A percentile compares a stretch with the other conserved stretches of the same genome.
These are phyloP conservation scores for Pyrocephalus nanus DNA, from an alignment of 2,797 vertebrate species.

Conservation along the genomic window DNA sequence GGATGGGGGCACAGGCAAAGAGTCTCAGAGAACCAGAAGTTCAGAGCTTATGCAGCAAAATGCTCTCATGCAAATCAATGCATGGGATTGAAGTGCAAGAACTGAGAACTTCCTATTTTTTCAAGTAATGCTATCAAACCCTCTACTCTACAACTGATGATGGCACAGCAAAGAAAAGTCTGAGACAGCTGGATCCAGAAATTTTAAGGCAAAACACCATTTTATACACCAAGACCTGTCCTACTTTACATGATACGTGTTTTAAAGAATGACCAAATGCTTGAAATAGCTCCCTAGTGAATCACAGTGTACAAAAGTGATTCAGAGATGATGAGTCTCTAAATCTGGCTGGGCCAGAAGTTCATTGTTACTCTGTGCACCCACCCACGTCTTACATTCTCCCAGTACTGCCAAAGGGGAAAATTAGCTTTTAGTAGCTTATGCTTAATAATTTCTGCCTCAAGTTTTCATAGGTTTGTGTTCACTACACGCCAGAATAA, in stretches of 20 bases:
- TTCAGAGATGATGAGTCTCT: not conserved
- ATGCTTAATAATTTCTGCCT: not conserved
- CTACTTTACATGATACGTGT: accelerated
- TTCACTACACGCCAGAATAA: not conserved
- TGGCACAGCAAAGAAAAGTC: not conserved
- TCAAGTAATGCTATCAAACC: not conserved
- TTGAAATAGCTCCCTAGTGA: not conserved
- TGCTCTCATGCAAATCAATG: not conserved
- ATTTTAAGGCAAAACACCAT: not conserved
- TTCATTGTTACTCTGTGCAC: not conserved
- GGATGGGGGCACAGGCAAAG: not conserved
- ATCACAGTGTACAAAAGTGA: not conserved
- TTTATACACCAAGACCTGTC: not conserved
- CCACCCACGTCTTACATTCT: accelerated
- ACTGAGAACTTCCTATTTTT: not conserved
- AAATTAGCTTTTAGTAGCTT: not conserved
- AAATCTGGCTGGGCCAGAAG: not conserved
- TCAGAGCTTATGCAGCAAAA: not conserved
- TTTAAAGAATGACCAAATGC: not conserved
- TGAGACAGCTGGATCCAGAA: not conserved
- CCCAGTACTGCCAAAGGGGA: not conserved
- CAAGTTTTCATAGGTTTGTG: not conserved
- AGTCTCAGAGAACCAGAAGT: not conserved
- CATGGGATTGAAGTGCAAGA: not conserved
- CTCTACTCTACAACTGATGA: not conserved